Evolutionary conservation across 2,888 invertebrate species (phyloP).

Genomic region (Morpho achilles): DNA sequence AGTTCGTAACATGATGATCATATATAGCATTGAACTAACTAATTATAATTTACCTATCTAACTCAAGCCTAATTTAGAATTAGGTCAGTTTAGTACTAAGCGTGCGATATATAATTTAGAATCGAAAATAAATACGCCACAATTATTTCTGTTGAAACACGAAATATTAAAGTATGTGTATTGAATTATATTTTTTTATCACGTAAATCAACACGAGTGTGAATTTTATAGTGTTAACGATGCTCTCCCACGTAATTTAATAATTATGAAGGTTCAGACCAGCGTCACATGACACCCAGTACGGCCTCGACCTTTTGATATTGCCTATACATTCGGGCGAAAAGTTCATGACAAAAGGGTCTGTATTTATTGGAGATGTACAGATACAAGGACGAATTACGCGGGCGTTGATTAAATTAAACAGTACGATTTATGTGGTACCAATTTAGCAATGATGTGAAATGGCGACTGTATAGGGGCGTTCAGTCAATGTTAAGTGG

Average conservation of each 20-base stretch:
- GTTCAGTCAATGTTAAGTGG: constrained; percentile 49
- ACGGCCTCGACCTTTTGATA: constrained; percentile 33
- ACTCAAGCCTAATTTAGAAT: too few relatives aligned
- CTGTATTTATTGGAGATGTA: constrained; percentile 43
- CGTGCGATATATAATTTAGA: too few relatives aligned
- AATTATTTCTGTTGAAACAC: too few relatives aligned
- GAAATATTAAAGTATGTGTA: too few relatives aligned
- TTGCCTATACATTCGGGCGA: constrained; percentile 19
- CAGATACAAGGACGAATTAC: constrained; percentile 45
- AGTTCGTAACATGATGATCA: too few relatives aligned
- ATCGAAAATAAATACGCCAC: too few relatives aligned
- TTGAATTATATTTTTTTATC: constrained; percentile 32
- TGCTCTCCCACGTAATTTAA: constrained; percentile 56
- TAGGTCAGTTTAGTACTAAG: too few relatives aligned
- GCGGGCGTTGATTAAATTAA: constrained; percentile 76
- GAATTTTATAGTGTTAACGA: constrained; percentile 37
- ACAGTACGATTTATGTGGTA: constrained; percentile 68
- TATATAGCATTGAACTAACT: too few relatives aligned
- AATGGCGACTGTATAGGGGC: constrained; percentile 66
- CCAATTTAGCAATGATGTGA: constrained; percentile 74
- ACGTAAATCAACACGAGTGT: constrained; percentile 40
- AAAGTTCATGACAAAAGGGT: constrained; percentile 37
- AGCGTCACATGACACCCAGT: constrained; percentile 23
- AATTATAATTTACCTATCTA: too few relatives aligned
- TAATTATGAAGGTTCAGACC: constrained; percentile 37